phyloP scores from a whole-genome alignment of 2,797 vertebrate genomes.

The Silurus lanzhouensis region DNA sequence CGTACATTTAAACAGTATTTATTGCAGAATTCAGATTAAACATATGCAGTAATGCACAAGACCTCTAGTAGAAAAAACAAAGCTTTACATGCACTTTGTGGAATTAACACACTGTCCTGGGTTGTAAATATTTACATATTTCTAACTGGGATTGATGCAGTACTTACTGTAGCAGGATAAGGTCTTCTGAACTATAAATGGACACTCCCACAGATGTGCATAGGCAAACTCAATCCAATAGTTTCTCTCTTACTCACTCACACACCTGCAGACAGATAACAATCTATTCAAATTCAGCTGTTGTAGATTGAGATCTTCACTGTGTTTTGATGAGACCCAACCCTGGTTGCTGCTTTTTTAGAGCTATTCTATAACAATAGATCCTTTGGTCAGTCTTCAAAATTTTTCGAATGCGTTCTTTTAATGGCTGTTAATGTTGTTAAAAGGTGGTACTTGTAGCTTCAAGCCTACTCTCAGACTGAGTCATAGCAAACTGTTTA shows the following conservation, averaged over 20 bases:
- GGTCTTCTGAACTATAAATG: neutral
- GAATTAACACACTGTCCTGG: neutral
- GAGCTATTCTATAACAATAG: neutral
- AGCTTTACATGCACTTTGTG: neutral
- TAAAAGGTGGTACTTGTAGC: neutral
- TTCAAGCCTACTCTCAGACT: neutral
- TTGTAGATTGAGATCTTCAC: neutral
- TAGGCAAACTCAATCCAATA: neutral
- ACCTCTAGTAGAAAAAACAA: neutral
- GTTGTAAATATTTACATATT: slow-evolving; percentile 4
- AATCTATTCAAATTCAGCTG: neutral
- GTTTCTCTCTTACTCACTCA: neutral
- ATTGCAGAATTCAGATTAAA: neutral
- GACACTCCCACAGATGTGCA: neutral
- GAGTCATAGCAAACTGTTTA: slow-evolving; percentile 6
- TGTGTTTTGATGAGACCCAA: no score
- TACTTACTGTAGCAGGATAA: slow-evolving; percentile 22
- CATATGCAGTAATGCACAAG: neutral
- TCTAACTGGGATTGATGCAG: neutral
- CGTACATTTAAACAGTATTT: neutral
- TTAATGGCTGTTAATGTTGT: slow-evolving; percentile 12
- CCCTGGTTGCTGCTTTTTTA: slow-evolving; percentile 12
- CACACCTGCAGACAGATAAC: no score
- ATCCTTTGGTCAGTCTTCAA: neutral
- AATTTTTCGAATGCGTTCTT: neutral